phyloP scores from a whole-genome alignment of 1,140 invertebrate species.

The Dendroctonus ponderosae region DNA sequence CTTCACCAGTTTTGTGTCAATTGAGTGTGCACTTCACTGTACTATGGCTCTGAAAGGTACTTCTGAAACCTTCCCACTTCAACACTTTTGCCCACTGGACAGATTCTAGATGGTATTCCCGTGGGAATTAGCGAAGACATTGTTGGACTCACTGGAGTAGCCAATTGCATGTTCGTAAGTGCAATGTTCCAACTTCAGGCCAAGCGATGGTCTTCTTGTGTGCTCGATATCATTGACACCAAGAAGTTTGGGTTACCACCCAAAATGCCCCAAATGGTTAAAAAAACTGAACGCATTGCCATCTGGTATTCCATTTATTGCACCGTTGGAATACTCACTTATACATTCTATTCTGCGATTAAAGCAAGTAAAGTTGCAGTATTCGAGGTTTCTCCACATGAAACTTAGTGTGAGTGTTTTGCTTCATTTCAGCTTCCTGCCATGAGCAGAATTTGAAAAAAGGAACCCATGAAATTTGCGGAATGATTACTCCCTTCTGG shows the following conservation, averaged over 20 bases:
- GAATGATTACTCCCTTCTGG: constrained; percentile 12
- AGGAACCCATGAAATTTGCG: constrained; percentile 20
- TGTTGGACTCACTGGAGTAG: constrained; percentile 1
- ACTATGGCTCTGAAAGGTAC: no score
- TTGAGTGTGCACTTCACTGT: no score
- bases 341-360: not conserved
- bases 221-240: not conserved
- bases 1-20: no score
- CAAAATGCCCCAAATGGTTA: not conserved
- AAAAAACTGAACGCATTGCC: not conserved
- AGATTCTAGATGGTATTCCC: not conserved
- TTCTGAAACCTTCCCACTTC: no score
- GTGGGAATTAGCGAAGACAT: constrained; percentile 4
- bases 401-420: not conserved
- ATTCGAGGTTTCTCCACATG: not conserved
- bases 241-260: not conserved
- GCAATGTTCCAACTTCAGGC: not conserved
- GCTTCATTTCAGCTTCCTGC: constrained; percentile 7
- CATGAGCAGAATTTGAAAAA: constrained; percentile 9
- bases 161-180: not conserved
- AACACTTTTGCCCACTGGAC: no score
- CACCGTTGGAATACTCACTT: not conserved
- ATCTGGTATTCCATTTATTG: not conserved
- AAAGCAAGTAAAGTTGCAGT: not conserved
- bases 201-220: not conserved